Percentiles rank a stretch among this genome's conserved stretches.
Evolutionary conservation across 2,888 invertebrate genomes (phyloP).

Genomic region (Pseudoips prasinana): DNA sequence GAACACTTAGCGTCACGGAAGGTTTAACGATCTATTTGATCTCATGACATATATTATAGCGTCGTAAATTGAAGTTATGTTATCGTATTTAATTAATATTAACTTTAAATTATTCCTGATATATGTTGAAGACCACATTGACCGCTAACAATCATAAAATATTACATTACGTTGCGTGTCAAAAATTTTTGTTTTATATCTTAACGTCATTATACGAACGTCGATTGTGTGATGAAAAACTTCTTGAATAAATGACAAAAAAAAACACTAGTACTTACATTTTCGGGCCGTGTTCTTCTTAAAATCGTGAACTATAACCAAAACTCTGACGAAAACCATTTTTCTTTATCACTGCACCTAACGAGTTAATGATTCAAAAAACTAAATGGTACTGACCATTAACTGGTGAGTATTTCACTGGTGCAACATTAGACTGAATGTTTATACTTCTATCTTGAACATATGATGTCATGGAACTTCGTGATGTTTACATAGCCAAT

Average conservation of each 20-base stretch:
- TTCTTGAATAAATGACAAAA: too few relatives aligned
- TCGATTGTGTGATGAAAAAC: too few relatives aligned
- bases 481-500: slow-evolving; percentile 32
- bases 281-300: slow-evolving; percentile 33
- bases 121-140: too few relatives aligned
- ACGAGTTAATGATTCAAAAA: slow-evolving; percentile 24
- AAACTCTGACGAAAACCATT: slow-evolving; percentile 48
- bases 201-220: too few relatives aligned
- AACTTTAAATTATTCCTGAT: too few relatives aligned
- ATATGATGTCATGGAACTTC: slow-evolving; percentile 54
- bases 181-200: too few relatives aligned
- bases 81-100: background rate
- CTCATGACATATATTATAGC: background rate
- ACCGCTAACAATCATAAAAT: too few relatives aligned
- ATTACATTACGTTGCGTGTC: too few relatives aligned
- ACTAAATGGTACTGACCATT: slow-evolving; percentile 34
- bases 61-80: background rate
- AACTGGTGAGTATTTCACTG: slow-evolving; percentile 10
- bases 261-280: slow-evolving; percentile 38
- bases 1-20: slow-evolving; percentile 14
- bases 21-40: slow-evolving; percentile 20
- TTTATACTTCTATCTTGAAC: slow-evolving; percentile 41
- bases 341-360: slow-evolving; percentile 4
- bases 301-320: slow-evolving; percentile 41
- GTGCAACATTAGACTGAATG: slow-evolving; percentile 31